A percentile compares a stretch with the other conserved stretches of the same genome.
Conservation (phyloP, 2,888 invertebrate genomes). For the Nephrotoma appendiculata region DNA sequence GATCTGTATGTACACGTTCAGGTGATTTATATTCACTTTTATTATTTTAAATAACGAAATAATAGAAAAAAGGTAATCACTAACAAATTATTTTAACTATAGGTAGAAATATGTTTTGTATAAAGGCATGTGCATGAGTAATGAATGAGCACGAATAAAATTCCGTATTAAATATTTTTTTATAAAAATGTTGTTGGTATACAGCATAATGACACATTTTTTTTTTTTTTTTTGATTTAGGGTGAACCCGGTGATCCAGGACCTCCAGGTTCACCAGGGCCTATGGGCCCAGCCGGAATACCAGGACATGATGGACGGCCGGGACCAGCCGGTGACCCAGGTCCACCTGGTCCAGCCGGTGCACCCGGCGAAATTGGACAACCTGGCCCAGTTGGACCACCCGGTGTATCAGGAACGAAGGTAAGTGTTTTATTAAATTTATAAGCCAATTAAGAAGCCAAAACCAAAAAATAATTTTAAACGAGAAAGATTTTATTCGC, state of each 20-base stretch:
- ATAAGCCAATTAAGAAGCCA: not conserved
- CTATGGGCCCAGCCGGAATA: slow-evolving; percentile 63
- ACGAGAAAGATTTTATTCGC: not conserved
- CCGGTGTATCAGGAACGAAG: slow-evolving; percentile 57
- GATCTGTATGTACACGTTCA: not conserved
- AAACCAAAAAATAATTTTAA: not conserved
- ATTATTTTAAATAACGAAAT: not conserved
- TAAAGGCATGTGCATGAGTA: not conserved
- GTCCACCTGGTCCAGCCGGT: slow-evolving; percentile 54
- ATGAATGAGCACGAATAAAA: not conserved
- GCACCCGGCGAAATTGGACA: slow-evolving; percentile 58
- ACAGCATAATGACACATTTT: not conserved
- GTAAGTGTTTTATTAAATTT: slow-evolving; percentile 31
- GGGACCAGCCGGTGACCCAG: slow-evolving; percentile 42
- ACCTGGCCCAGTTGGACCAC: slow-evolving; percentile 53
- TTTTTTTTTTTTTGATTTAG: slow-evolving; percentile 34
- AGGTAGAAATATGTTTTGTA: not conserved
- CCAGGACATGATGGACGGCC: slow-evolving; percentile 76
- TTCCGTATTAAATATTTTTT: not conserved
- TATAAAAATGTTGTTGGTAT: not conserved
- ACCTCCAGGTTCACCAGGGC: slow-evolving; percentile 75
- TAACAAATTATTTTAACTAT: not conserved
- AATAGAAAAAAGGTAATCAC: not conserved
- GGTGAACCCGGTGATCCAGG: slow-evolving; percentile 89
- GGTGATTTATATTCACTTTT: not conserved